Base-by-base conservation (phyloP, 2,888 invertebrate genomes). In the Anticlea derivata region DNA sequence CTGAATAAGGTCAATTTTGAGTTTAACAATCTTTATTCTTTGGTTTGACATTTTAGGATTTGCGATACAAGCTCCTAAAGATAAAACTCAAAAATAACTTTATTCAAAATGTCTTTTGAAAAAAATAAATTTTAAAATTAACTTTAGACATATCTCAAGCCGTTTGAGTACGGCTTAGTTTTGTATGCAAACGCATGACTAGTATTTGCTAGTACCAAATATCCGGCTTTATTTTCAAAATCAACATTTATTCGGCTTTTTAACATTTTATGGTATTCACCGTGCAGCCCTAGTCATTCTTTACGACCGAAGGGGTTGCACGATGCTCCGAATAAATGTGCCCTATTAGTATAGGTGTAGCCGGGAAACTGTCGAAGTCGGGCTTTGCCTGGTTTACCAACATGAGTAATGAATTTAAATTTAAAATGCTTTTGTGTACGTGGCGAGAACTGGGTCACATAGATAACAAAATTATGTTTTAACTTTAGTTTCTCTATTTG, bases 341-440 rank as follows among this genome's bases (percentile, higher is more conserved):
- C 50, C 56, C 56, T 61, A 61, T 61, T 61, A 56, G 56, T 58
- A 53, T 40, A 58, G 53, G 47, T 57, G 55, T 33, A 43, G 40
- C 43, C 27, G 33, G 45, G 38, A 34, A 55, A 48, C 50, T 55
- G 58, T 61, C 58, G 50, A 58, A 56, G 53, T 51, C 29, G 41
- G 29, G 34, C 47, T 55, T 41, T 50, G 24, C 53, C 34, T 38
- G 58, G 53, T 30, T 50, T 47, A 49, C 51, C 44, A 40, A 39
- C 45, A 51, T 45, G 49, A 56, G 52, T 50, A 58, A 58, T 51
- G 55, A 60, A 60, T 60, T 60, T 57, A 54, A 58, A 61, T 61
- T 54, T 58, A 52, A 55, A 56, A 55, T 55, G 34, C 13, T 22
- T n/a, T 17, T 7, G 22, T 44, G 30, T 46, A 34, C 17, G 17